These are phyloP conservation scores for Malurus alboscapulatus DNA, from an alignment of 2,113 vertebrate genomes.

Conservation along the genomic window DNA sequence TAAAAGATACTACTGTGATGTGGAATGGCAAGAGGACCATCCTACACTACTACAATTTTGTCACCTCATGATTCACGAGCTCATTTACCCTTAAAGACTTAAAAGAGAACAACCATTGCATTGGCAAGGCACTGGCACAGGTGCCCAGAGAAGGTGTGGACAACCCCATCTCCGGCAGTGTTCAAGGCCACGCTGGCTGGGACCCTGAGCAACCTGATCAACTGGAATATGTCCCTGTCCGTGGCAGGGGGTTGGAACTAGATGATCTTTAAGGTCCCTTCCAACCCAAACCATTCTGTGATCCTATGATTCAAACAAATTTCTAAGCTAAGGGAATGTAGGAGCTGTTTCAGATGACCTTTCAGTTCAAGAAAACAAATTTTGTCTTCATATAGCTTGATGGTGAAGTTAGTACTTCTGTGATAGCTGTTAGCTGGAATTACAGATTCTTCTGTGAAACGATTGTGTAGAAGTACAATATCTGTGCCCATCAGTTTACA, in stretches of 20 bases:
- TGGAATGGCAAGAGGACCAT: neutral
- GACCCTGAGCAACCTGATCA: neutral
- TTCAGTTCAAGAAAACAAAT: neutral
- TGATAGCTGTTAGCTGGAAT: neutral
- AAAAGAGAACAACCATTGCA: neutral
- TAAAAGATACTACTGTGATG: neutral
- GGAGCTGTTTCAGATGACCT: neutral
- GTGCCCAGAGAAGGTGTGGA: neutral
- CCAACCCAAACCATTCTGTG: neutral
- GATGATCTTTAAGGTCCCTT: neutral
- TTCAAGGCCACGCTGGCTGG: rapidly evolving
- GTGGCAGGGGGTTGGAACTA: rapidly evolving
- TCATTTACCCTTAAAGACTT: neutral
- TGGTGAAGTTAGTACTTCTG: neutral
- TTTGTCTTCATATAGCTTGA: neutral
- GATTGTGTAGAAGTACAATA: neutral
- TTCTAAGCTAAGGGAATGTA: neutral
- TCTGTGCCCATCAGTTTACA: neutral
- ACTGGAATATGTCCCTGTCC: neutral
- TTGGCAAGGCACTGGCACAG: neutral
- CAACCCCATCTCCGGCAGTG: neutral
- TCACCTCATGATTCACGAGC: neutral
- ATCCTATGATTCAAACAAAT: neutral
- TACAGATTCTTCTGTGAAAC: neutral
- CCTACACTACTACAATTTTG: neutral